phyloP scores from a whole-genome alignment of 1,140 invertebrate species.

The Macrobrachium rosenbergii region DNA sequence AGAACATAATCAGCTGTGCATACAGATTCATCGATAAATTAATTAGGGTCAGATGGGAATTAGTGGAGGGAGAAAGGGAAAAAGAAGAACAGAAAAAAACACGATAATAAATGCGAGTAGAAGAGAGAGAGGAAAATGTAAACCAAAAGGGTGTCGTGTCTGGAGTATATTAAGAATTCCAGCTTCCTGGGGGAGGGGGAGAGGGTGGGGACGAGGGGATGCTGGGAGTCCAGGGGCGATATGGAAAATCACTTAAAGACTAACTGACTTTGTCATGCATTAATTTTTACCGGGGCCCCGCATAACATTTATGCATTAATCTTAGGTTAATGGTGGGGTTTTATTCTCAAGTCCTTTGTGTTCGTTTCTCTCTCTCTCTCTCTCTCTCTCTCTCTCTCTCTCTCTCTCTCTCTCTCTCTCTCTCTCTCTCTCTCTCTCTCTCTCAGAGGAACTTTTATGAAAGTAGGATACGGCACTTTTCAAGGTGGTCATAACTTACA shows the following conservation, averaged over 20 bases:
- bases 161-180: too few relatives aligned
- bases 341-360: not conserved
- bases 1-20: too few relatives aligned
- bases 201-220: too few relatives aligned
- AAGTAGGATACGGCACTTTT: too few relatives aligned
- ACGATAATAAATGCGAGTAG: not conserved
- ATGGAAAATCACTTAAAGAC: too few relatives aligned
- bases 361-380: conserved; percentile 14
- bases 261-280: too few relatives aligned
- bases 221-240: too few relatives aligned
- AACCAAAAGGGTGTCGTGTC: too few relatives aligned
- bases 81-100: not conserved
- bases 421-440: conserved; percentile 10
- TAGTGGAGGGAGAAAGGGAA: not conserved
- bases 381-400: conserved; percentile 16
- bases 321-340: not conserved
- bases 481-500: too few relatives aligned
- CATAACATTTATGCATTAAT: not conserved
- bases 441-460: not conserved
- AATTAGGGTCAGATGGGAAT: not conserved
- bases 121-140: not conserved
- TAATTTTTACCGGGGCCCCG: too few relatives aligned
- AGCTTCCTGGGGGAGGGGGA: too few relatives aligned
- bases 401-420: conserved; percentile 21
- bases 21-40: too few relatives aligned